Conservation (phyloP, 2,113 vertebrate species). For the Rhadina sibilatrix region DNA sequence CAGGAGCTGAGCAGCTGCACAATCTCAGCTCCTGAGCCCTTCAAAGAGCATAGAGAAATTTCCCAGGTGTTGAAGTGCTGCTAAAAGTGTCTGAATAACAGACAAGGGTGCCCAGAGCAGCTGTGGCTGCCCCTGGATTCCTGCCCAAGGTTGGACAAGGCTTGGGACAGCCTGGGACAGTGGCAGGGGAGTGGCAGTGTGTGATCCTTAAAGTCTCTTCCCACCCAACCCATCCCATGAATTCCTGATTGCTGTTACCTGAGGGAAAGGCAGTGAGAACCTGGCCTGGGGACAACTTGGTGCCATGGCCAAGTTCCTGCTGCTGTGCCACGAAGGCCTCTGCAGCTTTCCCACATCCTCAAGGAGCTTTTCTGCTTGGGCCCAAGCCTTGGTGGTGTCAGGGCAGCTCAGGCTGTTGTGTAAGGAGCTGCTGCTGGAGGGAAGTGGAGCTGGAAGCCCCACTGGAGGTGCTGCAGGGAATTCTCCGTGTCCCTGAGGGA, state of each 20-base stretch:
- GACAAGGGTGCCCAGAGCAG: background rate
- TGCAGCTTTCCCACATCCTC: background rate
- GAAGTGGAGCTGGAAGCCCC: background rate
- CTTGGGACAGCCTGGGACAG: background rate
- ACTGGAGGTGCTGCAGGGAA: background rate
- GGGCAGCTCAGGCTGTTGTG: conserved; percentile 12
- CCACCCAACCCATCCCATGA: background rate
- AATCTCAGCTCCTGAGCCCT: background rate
- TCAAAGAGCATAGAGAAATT: background rate
- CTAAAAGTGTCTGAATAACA: background rate
- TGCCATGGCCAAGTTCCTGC: background rate
- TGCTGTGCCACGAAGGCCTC: background rate
- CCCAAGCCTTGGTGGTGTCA: background rate
- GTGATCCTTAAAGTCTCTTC: too few species aligned
- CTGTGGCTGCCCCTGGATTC: background rate
- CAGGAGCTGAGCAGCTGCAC: background rate
- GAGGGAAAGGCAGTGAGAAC: background rate
- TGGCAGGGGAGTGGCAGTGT: background rate
- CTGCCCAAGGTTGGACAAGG: too few species aligned
- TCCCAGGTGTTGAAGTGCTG: background rate
- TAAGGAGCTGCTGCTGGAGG: too few species aligned
- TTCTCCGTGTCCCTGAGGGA: background rate
- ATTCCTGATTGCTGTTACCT: too few species aligned
- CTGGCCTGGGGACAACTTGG: background rate
- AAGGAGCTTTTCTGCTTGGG: background rate